Evolutionary conservation across 2,113 vertebrate genomes (phyloP), one percentile per base, ranked within the genome.

Genomic region (Larimichthys crocea): DNA sequence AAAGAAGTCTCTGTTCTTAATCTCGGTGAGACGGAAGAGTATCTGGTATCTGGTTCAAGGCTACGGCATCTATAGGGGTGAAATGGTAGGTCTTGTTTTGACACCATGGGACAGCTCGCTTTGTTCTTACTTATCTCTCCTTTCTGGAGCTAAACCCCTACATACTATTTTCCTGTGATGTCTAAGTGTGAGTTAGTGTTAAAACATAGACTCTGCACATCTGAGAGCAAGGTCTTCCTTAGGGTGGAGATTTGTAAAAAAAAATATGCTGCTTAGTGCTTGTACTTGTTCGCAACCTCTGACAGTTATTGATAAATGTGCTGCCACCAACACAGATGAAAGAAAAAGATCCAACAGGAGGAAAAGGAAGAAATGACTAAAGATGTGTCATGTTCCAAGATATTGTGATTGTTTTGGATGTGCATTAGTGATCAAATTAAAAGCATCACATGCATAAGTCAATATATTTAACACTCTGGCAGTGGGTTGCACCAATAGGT

Each of bases 101-200:
- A 94, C 91, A 94, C 77, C 76, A 22, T 82, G 70, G 76, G 84
- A 89, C 82, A 82, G 50, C 71, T 61, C 31, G 63, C 92, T 94
- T 93, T 94, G 91, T 94, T 94, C 90, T 88, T 76, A 71, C 84
- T 93, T 93, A 94, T 94, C 94, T 89, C 55, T 9, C 49, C 22
- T 53, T 76, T 81, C 72, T 75, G 76, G 22, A 52, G 56, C 63
- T 64, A 50, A 40, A 82, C 46, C 75, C 64, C 74, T 73, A 65
- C 72, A 44, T 5, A 64, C 63, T 57, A 79, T 66, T 85, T 73
- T 64, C 61, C 59, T 87, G 72, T 90, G 68, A 80, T 87, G 88
- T 90, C 84, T 88, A 31, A 50, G 44, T 56, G 57, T 44, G 5
- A 61, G 74, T 83, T 50, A 81, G 56, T 1, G 20, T 0, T 52